Evolutionary conservation across 2,888 invertebrate genomes (phyloP).

Genomic region (Bellardia pandia): DNA sequence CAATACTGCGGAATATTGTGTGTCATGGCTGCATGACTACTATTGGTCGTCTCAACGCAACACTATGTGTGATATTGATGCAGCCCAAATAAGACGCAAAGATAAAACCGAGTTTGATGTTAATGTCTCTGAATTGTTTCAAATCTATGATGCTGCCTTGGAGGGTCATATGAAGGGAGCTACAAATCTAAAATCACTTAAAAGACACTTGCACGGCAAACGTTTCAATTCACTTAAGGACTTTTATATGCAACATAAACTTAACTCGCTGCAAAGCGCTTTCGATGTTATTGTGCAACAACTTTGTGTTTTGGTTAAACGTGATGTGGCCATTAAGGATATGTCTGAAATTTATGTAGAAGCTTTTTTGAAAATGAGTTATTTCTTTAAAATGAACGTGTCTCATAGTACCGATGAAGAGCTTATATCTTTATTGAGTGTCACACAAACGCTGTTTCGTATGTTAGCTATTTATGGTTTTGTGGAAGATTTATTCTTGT

Average conservation of each 20-base stretch:
- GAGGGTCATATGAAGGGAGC: slow-evolving; percentile 78
- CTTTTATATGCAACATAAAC: slow-evolving; percentile 74
- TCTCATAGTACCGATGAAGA: slow-evolving; percentile 65
- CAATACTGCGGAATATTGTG: slow-evolving; percentile 79
- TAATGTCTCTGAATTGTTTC: slow-evolving; percentile 76
- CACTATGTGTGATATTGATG: slow-evolving; percentile 78
- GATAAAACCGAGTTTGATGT: slow-evolving; percentile 78
- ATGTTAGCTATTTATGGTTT: slow-evolving; percentile 80
- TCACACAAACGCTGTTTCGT: slow-evolving; percentile 80
- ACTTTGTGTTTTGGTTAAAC: slow-evolving; percentile 76
- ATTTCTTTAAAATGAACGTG: slow-evolving; percentile 78
- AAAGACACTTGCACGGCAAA: slow-evolving; percentile 77
- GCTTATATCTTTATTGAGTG: slow-evolving; percentile 76
- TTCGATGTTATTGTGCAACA: slow-evolving; percentile 74
- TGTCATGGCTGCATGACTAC: slow-evolving; percentile 82
- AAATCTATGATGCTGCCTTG: slow-evolving; percentile 79
- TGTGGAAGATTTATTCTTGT: slow-evolving; percentile 80
- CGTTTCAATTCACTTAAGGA: slow-evolving; percentile 77
- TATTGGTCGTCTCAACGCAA: slow-evolving; percentile 81
- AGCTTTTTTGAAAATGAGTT: slow-evolving; percentile 79
- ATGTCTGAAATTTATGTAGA: slow-evolving; percentile 77
- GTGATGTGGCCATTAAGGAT: slow-evolving; percentile 77
- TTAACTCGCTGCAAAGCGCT: slow-evolving; percentile 71
- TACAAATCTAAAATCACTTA: slow-evolving; percentile 76
- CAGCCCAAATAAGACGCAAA: slow-evolving; percentile 77